These are phyloP conservation scores for Biston betularia DNA, from an alignment of 2,888 invertebrate species.

Conservation along the genomic window DNA sequence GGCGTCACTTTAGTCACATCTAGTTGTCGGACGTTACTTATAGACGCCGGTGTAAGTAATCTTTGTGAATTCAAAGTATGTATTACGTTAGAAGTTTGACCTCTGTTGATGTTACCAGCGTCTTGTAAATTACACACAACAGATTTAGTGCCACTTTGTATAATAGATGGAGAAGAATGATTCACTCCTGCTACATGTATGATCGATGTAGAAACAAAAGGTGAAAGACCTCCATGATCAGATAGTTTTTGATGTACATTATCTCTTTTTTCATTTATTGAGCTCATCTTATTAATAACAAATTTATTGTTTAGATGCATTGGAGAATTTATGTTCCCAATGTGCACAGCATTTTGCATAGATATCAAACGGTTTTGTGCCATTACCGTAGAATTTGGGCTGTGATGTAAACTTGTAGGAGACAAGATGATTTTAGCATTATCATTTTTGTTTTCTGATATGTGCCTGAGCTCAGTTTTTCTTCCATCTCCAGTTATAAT, in stretches of 20 bases:
- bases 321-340: constrained; percentile 67
- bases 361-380: constrained; percentile 79
- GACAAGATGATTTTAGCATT: constrained; percentile 77
- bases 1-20: constrained; percentile 69
- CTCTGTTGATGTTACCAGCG: constrained; percentile 61
- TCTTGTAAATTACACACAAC: constrained; percentile 68
- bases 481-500: constrained; percentile 66
- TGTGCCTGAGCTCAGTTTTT: constrained; percentile 64
- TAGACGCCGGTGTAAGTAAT: constrained; percentile 65
- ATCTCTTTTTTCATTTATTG: constrained; percentile 73
- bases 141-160: constrained; percentile 71
- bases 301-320: constrained; percentile 75
- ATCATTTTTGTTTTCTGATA: constrained; percentile 63
- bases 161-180: constrained; percentile 65
- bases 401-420: constrained; percentile 70
- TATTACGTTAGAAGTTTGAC: constrained; percentile 72
- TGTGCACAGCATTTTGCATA: constrained; percentile 75
- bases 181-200: constrained; percentile 73
- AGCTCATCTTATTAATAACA: constrained; percentile 66
- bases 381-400: constrained; percentile 73
- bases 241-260: constrained; percentile 57
- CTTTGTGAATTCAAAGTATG: constrained; percentile 73
- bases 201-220: constrained; percentile 65
- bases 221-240: constrained; percentile 64
- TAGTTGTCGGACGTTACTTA: constrained; percentile 69